phyloP scores from a whole-genome alignment of 1,140 invertebrate genomes.

The Pseudomyrmex gracilis region DNA sequence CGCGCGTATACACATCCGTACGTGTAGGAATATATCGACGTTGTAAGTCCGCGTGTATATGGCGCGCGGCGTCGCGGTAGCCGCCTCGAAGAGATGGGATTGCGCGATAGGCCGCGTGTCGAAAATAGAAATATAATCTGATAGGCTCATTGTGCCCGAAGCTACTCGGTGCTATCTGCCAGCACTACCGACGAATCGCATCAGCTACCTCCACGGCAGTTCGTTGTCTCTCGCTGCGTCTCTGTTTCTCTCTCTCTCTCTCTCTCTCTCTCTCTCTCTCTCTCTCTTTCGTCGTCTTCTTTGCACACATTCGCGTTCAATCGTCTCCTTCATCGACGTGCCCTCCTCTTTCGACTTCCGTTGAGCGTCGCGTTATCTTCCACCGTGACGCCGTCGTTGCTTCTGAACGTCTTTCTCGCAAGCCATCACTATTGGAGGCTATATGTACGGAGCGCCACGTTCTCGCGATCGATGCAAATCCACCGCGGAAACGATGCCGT shows the following conservation, averaged over 20 bases:
- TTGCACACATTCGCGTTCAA: neutral
- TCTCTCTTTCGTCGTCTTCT: neutral
- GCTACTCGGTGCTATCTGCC: constrained; percentile 81
- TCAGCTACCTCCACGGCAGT: constrained; percentile 56
- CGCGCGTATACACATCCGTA: constrained; percentile 35
- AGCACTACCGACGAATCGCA: constrained; percentile 76
- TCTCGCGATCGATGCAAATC: neutral
- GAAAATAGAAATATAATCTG: constrained; percentile 86
- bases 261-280: constrained; percentile 45
- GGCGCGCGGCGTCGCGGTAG: constrained; percentile 79
- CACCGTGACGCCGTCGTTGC: neutral
- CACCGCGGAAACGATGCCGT: neutral
- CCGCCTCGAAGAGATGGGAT: constrained; percentile 82
- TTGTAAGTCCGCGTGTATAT: neutral
- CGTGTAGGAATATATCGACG: constrained; percentile 37
- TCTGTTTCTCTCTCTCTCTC: constrained; percentile 29
- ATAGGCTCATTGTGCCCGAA: constrained; percentile 85
- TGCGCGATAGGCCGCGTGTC: constrained; percentile 84
- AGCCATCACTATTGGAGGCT: no score
- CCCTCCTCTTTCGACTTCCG: constrained; percentile 15
- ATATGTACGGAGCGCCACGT: no score
- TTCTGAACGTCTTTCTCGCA: neutral
- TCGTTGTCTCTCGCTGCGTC: constrained; percentile 43
- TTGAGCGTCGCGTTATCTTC: constrained; percentile 25
- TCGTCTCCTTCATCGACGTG: constrained; percentile 10